Conservation (phyloP, 2,797 vertebrate genomes). For the Sebastes nivosus region DNA sequence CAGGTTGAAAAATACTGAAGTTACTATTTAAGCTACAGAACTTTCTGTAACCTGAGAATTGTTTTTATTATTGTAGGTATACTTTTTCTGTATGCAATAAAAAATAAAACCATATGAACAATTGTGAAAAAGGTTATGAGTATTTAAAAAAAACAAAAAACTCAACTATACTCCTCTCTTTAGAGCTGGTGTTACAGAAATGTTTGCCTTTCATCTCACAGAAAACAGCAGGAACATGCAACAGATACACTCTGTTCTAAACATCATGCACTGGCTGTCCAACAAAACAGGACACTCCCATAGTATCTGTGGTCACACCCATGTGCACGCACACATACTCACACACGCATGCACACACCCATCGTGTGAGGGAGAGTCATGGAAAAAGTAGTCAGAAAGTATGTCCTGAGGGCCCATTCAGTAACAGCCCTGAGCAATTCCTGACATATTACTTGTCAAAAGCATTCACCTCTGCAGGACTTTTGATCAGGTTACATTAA, state of each 20-base stretch:
- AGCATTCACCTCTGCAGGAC: neutral
- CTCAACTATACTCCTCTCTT: neutral
- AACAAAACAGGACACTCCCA: slow-evolving; percentile 8
- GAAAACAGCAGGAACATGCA: neutral
- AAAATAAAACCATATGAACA: neutral
- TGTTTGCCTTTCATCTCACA: neutral
- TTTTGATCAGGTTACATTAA: neutral
- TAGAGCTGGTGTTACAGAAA: neutral
- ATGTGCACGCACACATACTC: neutral
- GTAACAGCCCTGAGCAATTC: neutral
- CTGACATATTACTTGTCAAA: neutral
- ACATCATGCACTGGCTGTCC: neutral
- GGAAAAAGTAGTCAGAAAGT: slow-evolving; percentile 51
- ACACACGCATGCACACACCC: neutral
- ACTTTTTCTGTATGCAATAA: neutral
- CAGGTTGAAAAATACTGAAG: too few relatives aligned
- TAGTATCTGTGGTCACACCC: slow-evolving; percentile 37
- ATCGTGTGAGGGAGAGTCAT: neutral
- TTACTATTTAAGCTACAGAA: neutral
- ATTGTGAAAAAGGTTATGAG: neutral
- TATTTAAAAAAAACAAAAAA: neutral
- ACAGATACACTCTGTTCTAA: neutral
- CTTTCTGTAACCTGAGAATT: neutral
- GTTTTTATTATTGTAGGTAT: fast-evolving
- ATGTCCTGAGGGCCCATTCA: neutral